Percentiles rank a stretch among this genome's conserved stretches.
These are phyloP conservation scores for Trichonephila clavipes DNA, from an alignment of 1,140 invertebrate species.

Conservation along the genomic window DNA sequence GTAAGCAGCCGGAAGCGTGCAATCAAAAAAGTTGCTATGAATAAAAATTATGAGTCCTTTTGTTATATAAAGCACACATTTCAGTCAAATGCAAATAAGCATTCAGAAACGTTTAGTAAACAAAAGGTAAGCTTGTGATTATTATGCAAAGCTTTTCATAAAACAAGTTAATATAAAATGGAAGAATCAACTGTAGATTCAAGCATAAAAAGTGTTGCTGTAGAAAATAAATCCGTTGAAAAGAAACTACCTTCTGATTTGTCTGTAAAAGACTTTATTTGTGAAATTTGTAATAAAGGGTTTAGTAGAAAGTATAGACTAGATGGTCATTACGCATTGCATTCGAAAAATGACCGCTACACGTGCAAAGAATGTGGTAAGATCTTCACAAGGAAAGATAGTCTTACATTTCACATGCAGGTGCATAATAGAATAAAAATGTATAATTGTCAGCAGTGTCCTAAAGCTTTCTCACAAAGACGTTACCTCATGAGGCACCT, in stretches of 20 bases:
- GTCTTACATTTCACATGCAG: not conserved
- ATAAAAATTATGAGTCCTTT: too few species aligned
- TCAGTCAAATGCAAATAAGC: too few species aligned
- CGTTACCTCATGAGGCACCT: conserved; percentile 24
- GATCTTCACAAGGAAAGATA: conserved; percentile 8
- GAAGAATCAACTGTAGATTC: not conserved
- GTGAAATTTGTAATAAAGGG: not conserved
- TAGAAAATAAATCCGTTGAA: not conserved
- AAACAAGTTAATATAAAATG: not conserved
- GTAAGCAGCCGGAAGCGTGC: too few species aligned
- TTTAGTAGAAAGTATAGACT: not conserved
- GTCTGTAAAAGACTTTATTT: not conserved
- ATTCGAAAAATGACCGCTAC: not conserved
- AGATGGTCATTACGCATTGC: not conserved
- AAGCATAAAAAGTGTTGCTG: not conserved
- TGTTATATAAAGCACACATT: too few species aligned
- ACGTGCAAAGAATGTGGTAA: conserved; percentile 12
- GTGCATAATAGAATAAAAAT: not conserved
- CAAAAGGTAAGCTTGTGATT: too few species aligned
- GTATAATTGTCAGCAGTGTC: not conserved
- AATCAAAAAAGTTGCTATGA: too few species aligned
- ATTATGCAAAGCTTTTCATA: too few species aligned
- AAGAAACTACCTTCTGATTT: not conserved
- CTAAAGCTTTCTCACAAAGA: not conserved
- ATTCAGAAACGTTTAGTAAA: too few species aligned